Evolutionary conservation across 2,888 invertebrate species (phyloP).

Genomic region (Buathra laborator): DNA sequence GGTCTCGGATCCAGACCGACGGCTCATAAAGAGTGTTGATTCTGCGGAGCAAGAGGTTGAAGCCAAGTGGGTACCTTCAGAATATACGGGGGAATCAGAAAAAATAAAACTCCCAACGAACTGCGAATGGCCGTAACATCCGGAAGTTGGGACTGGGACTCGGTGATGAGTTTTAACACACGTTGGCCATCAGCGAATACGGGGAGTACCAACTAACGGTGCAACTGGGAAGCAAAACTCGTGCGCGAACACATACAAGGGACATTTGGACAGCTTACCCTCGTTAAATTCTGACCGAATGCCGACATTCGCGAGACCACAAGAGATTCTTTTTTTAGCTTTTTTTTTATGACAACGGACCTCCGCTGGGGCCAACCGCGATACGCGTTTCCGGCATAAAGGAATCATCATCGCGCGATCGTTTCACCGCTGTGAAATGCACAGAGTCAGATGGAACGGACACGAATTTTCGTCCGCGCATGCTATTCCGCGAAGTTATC

Average conservation of each 20-base stretch:
- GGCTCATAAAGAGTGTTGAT: slow-evolving; percentile 17
- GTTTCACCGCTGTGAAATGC: not conserved
- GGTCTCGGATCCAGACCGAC: not conserved
- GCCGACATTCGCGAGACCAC: not conserved
- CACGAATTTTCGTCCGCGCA: slow-evolving; percentile 16
- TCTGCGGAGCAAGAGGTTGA: not conserved
- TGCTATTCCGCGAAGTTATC: not conserved
- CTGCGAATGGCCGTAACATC: not conserved
- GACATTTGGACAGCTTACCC: not conserved
- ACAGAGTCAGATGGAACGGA: not conserved
- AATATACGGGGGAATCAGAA: not conserved
- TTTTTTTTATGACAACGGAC: not conserved
- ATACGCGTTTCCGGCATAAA: slow-evolving; percentile 15
- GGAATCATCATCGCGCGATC: slow-evolving; percentile 14
- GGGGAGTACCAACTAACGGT: not conserved
- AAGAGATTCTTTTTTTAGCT: not conserved
- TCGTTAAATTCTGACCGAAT: slow-evolving; percentile 28
- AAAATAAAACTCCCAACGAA: not conserved
- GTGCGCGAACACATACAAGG: not conserved
- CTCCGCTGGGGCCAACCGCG: not conserved
- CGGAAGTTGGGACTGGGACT: not conserved
- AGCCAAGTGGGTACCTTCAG: not conserved
- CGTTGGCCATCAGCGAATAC: not conserved
- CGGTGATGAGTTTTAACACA: slow-evolving; percentile 20
- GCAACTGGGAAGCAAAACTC: not conserved